Base-by-base conservation (phyloP, 2,797 vertebrate genomes). In the Varecia variegata region DNA sequence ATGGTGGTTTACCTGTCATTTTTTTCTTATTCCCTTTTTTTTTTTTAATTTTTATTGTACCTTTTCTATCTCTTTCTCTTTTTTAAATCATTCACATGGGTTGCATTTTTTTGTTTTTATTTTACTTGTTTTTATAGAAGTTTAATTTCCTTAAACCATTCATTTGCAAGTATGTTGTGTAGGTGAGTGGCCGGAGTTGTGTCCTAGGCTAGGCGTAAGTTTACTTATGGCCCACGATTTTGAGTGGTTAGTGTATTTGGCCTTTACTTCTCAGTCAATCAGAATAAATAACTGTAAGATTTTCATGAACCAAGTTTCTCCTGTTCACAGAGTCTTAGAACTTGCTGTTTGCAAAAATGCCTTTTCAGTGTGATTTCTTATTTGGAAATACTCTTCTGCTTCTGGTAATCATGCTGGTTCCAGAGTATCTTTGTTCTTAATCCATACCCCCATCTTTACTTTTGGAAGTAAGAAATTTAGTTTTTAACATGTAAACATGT, bases 291-390 rank as follows among this genome's bases (percentile, higher is more conserved):
- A 20, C n/a, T 74, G 47, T 73, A 83, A 74, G 40, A 35, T 71
- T 23, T 18, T 30, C 14, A 32, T 32, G 60, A 58, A 58, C 10
- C 38, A 43, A 52, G 12, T 23, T 32, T 60, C 32, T 43, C 54
- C 38, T 81, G 27, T 52, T 81, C 45, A 62, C 5, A 62, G 3
- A 65, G 45, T 38, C 8, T 13, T 45, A 27, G 20, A 54, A 47
- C 13, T 8, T 15, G 17, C 9, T 45, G 6, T 74, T 88, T 45
- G 38, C 11, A 82, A 67, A 73, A 54, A 38, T 21, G 1, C n/a
- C 12, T 82, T 82, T 74, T 62, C 45, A 35, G 9, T 52, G 17
- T 73, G 30, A 62, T 71, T 81, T 81, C 23, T 88, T 82, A 82
- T 65, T 40, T 67, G 25, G 43, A 82, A 91, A 82, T 32, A 73